Base-by-base conservation (phyloP, 2,888 invertebrate genomes). In the Ditula angustiorana region DNA sequence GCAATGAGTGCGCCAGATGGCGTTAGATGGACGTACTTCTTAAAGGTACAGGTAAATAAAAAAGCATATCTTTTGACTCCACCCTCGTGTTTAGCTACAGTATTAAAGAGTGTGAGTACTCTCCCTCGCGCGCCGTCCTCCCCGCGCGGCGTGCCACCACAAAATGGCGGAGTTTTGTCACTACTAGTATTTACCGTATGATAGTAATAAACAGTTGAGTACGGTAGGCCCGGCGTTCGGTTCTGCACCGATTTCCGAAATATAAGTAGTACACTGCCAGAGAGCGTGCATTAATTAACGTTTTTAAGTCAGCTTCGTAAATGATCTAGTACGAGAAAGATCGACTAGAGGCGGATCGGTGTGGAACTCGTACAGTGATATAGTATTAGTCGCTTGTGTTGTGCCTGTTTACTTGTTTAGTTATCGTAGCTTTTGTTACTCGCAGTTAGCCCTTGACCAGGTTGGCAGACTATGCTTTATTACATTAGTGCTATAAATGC, bases 321-420 rank as follows among this genome's bases (percentile, higher is more conserved):
- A n/a, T n/a, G n/a, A n/a, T n/a, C n/a, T n/a, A n/a, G n/a, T n/a
- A n/a, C n/a, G n/a, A n/a, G n/a, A n/a, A n/a, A n/a, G n/a, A n/a
- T n/a, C n/a, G n/a, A n/a, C 3, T 33, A n/a, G n/a, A n/a, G 11
- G 11, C n/a, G 35, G 16, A 37, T 16, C 35, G 35, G 16, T 16
- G 16, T 37, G 10, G 19, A 10, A 10, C 19, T 19, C n/a, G n/a
- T n/a, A 19, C 19, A 41, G 41, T 37, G 16, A 19, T 41, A 41
- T 41, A 41, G 68, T 69, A 61, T 73, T 77, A 74, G 71, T 70
- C 49, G 80, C 78, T 81, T 80, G 59, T 76, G 65, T 71, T 66
- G 70, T 73, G 49, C 69, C 63, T 49, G 53, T 68, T 60, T 67
- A 67, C 69, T 65, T 49, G 53, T 68, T 60, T 67, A 67, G 16